These are phyloP conservation scores for Pterostichus madidus DNA, from an alignment of 2,888 invertebrate genomes.

Conservation along the genomic window DNA sequence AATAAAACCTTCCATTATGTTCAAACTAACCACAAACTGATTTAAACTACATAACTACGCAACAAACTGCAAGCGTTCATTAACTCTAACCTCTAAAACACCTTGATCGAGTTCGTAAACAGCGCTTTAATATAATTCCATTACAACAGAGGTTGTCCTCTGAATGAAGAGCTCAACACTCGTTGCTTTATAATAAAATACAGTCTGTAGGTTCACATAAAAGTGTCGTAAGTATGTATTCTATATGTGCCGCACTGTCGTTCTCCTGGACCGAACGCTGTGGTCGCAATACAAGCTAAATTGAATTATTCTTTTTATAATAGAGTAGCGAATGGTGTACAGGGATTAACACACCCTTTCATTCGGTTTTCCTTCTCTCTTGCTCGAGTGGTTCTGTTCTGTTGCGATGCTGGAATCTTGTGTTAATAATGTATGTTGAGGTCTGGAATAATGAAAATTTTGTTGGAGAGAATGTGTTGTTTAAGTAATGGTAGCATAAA, in stretches of 20 bases:
- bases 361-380: slow-evolving; percentile 14
- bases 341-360: slow-evolving; percentile 55
- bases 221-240: slow-evolving; percentile 51
- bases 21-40: no score
- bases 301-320: slow-evolving; percentile 61
- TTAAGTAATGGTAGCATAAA: slow-evolving; percentile 45
- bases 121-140: slow-evolving; percentile 27
- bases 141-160: background rate
- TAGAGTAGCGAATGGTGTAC: slow-evolving; percentile 53
- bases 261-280: slow-evolving; percentile 20
- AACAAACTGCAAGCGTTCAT: no score
- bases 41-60: no score
- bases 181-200: slow-evolving; percentile 41
- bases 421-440: slow-evolving; percentile 45
- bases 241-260: slow-evolving; percentile 17
- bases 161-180: background rate
- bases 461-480: slow-evolving; percentile 44
- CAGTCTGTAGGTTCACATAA: slow-evolving; percentile 33
- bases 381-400: background rate
- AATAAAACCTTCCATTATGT: no score
- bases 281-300: slow-evolving; percentile 29
- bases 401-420: slow-evolving; percentile 37
- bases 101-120: slow-evolving; percentile 11
- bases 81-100: background rate
- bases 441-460: slow-evolving; percentile 46